Evolutionary conservation across 1,140 invertebrate species (phyloP).

Genomic region (Pantala flavescens): DNA sequence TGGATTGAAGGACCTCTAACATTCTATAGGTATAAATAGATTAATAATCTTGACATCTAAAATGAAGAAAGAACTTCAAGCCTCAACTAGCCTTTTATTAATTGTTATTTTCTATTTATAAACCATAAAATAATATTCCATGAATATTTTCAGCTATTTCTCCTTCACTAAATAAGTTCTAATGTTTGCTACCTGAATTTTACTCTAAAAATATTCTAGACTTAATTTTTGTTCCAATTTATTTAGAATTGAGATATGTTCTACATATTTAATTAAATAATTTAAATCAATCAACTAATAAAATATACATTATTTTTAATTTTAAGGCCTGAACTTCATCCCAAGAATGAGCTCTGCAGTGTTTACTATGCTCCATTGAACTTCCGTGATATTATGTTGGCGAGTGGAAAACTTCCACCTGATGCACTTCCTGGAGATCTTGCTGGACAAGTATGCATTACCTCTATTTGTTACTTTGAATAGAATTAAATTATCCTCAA

Average conservation of each 20-base stretch:
- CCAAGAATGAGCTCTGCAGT: conserved; percentile 56
- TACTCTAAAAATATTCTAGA: too few species aligned
- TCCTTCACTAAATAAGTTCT: too few species aligned
- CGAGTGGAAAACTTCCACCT: conserved; percentile 87
- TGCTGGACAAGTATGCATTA: conserved; percentile 39
- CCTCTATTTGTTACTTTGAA: conserved; percentile 1
- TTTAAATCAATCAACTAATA: too few species aligned
- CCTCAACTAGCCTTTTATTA: too few species aligned
- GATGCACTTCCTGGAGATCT: conserved; percentile 85
- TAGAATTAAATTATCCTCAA: background rate
- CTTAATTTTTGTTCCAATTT: too few species aligned
- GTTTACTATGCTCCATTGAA: conserved; percentile 92
- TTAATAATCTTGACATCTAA: background rate
- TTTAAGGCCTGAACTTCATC: conserved; percentile 33
- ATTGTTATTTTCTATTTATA: too few species aligned
- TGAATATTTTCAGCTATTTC: too few species aligned
- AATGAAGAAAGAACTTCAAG: conserved; percentile 21
- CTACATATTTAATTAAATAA: too few species aligned
- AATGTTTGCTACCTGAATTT: too few species aligned
- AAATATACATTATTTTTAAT: conserved; percentile 20
- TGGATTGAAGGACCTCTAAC: conserved; percentile 85
- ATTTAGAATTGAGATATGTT: too few species aligned
- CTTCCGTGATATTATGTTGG: conserved; percentile 96
- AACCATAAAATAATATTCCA: too few species aligned
- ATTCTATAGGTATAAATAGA: conserved; percentile 36